Percentiles rank a stretch among this genome's conserved stretches.
Evolutionary conservation across 2,888 invertebrate species (phyloP).

Genomic region (Dryobota labecula): DNA sequence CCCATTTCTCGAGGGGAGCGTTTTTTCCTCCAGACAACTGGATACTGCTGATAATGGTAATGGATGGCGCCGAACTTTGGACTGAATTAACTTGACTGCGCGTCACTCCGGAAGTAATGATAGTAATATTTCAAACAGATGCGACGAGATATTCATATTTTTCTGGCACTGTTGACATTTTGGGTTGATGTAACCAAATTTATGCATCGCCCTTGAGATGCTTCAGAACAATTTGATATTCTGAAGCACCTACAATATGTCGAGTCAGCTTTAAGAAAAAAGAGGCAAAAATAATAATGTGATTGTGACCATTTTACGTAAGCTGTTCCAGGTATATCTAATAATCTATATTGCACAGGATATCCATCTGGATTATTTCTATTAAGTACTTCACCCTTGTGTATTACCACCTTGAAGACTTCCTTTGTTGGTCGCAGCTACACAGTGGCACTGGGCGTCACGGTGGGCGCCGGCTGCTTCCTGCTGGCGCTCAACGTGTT

Average conservation of each 20-base stretch:
- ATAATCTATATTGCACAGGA: not conserved
- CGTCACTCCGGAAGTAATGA: constrained; percentile 70
- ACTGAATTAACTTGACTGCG: constrained; percentile 75
- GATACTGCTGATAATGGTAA: constrained; percentile 80
- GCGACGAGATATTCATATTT: constrained; percentile 64
- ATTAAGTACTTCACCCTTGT: not conserved
- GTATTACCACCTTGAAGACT: not conserved
- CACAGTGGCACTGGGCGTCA: constrained; percentile 94
- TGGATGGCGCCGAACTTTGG: constrained; percentile 74
- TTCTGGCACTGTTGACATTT: constrained; percentile 57
- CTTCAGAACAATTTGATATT: constrained; percentile 51
- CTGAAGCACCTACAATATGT: constrained; percentile 39
- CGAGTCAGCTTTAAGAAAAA: constrained; percentile 23
- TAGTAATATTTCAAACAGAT: constrained; percentile 68
- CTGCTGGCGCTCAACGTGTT: constrained; percentile 93
- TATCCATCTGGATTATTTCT: not conserved
- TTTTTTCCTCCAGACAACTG: constrained; percentile 74
- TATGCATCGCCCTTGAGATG: constrained; percentile 60
- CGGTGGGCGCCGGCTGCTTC: constrained; percentile 94
- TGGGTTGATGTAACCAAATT: constrained; percentile 63
- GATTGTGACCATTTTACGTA: constrained; percentile 5
- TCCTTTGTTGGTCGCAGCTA: constrained; percentile 87
- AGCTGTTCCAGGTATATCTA: not conserved
- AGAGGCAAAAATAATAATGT: constrained; percentile 2
- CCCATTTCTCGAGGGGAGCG: constrained; percentile 74